Percentiles rank a stretch among this genome's conserved stretches.
Conservation (phyloP, 2,888 invertebrate genomes). For the Nipponacmea schrenckii region DNA sequence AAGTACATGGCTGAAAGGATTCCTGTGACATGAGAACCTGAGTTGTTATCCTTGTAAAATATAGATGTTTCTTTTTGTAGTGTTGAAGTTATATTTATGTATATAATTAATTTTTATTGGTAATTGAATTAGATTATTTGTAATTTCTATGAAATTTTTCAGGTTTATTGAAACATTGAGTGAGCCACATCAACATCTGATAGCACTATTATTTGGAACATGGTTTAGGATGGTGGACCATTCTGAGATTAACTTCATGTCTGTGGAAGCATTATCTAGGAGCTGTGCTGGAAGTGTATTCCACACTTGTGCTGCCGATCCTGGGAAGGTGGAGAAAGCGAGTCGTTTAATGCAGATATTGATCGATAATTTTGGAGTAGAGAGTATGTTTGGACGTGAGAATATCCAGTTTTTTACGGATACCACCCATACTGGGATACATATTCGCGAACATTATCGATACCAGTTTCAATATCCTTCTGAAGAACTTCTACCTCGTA, state of each 20-base stretch:
- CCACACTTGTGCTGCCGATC: conserved; percentile 65
- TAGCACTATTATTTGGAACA: conserved; percentile 96
- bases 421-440: conserved; percentile 62
- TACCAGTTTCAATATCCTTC: conserved; percentile 62
- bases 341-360: conserved; percentile 96
- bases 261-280: conserved; percentile 66
- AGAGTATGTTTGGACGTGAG: conserved; percentile 85
- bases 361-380: conserved; percentile 96
- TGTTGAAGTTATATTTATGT: too few species aligned
- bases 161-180: conserved; percentile 82
- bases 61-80: too few species aligned
- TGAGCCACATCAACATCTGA: conserved; percentile 78
- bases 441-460: conserved; percentile 62
- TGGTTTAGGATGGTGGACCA: conserved; percentile 71
- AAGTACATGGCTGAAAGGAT: too few species aligned
- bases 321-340: conserved; percentile 71
- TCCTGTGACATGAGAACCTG: too few species aligned
- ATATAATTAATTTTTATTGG: too few species aligned
- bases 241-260: conserved; percentile 66
- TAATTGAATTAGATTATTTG: too few species aligned
- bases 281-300: conserved; percentile 67
- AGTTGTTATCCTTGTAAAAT: too few species aligned
- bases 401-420: conserved; percentile 66
- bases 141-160: conserved; percentile 39
- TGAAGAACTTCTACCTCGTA: conserved; percentile 60